A percentile compares a stretch with the other conserved stretches of the same genome.
These are phyloP conservation scores for Chelmon rostratus DNA, from an alignment of 2,797 vertebrate species.

Conservation along the genomic window DNA sequence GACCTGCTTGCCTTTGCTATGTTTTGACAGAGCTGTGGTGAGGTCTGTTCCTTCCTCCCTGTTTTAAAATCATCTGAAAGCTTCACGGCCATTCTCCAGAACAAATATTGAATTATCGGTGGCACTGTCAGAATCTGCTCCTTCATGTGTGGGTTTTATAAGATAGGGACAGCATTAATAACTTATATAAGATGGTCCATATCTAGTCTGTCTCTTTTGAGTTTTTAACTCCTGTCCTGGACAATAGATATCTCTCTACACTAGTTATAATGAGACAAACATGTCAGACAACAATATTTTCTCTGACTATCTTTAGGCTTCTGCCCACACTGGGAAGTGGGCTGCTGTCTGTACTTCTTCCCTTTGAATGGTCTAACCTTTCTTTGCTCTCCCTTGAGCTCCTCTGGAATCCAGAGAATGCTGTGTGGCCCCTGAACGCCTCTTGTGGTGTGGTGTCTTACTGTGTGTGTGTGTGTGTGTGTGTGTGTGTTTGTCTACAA, in stretches of 20 bases:
- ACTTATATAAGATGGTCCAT: not conserved
- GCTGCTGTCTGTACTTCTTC: conserved; percentile 62
- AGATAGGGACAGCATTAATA: not conserved
- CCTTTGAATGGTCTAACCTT: conserved; percentile 56
- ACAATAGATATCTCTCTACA: conserved; percentile 8
- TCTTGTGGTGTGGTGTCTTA: conserved; percentile 41
- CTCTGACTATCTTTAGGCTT: conserved; percentile 54
- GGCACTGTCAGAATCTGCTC: conserved; percentile 9
- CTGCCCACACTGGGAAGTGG: conserved; percentile 57
- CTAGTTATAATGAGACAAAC: conserved; percentile 52
- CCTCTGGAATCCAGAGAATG: conserved; percentile 79
- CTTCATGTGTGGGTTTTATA: not conserved
- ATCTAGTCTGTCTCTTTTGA: not conserved
- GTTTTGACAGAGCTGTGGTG: conserved; percentile 37
- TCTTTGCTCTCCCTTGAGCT: conserved; percentile 66
- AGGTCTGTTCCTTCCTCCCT: conserved; percentile 50
- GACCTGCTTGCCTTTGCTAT: conserved; percentile 49
- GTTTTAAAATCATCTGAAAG: conserved; percentile 43
- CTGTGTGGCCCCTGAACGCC: conserved; percentile 62
- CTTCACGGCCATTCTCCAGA: not conserved
- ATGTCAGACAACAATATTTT: conserved; percentile 63
- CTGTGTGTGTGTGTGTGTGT: conserved; percentile 21
- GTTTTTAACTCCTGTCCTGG: not conserved
- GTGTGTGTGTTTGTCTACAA: conserved; percentile 35
- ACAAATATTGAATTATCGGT: conserved; percentile 3